Evolutionary conservation across 2,888 invertebrate genomes (phyloP), one percentile per base, ranked within the genome.

Genomic region (Epinotia demarniana): DNA sequence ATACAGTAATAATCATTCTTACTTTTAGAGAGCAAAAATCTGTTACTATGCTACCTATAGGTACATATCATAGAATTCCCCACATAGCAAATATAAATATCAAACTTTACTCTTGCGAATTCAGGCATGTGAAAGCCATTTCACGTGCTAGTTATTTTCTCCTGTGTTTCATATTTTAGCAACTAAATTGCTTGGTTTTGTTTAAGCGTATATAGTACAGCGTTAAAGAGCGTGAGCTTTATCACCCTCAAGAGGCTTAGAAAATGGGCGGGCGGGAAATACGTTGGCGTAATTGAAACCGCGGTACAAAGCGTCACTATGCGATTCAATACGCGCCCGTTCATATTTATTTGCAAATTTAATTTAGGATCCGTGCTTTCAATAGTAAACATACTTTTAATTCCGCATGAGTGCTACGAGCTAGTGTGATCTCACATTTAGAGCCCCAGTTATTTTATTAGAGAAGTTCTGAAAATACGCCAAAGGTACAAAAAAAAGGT

Each of bases 211-310:
- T n/a, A n/a, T n/a, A 57, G 71, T 62, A 72, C 61, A 67, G 71
- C 62, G 75, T 72, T 75, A 75, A 75, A 75, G 75, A 75, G 75
- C 71, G 72, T 61, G 72, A 67, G 72, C 75, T 75, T 75, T 75
- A 75, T 75, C 75, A 75, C 75, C 61, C 75, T 75, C 75, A 67
- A 61, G 75, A 67, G 75, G 72, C 75, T 75, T 72, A 75, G 75
- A 75, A 72, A 75, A 75, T 75, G 66, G 74, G 74, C 69, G 55
- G 75, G 75, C 62, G 72, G 72, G 57, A 72, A 75, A 72, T 75
- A 72, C 75, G 58, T 60, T 53, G 66, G 61, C 75, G 67, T 72
- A 75, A 75, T 75, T 75, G 75, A 75, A 75, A 75, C 75, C 75
- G 62, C 67, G 72, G 66, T 72, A 75, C 71, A 74, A 74, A 58